Evolutionary conservation across 2,888 invertebrate species (phyloP).

Genomic region (Spisula subtruncata): DNA sequence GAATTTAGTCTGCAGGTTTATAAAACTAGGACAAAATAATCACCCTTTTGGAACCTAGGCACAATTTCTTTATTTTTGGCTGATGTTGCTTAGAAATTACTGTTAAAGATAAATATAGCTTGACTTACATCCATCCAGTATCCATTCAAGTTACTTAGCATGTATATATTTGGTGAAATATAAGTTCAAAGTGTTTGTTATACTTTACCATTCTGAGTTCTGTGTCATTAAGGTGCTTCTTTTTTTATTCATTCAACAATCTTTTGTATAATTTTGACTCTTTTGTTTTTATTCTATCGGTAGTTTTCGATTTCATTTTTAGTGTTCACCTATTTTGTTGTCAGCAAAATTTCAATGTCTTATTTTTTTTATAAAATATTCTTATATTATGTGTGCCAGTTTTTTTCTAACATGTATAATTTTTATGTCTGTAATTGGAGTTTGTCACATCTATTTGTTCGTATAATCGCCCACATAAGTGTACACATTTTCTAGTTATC

Average conservation of each 20-base stretch:
- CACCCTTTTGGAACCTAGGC: background rate
- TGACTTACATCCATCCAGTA: slow-evolving; percentile 16
- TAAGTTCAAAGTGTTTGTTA: slow-evolving; percentile 9
- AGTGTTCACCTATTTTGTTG: slow-evolving; percentile 48
- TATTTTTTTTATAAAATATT: slow-evolving; percentile 43
- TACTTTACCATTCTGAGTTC: slow-evolving; percentile 24
- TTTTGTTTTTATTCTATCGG: slow-evolving; percentile 28
- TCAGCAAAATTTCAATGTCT: slow-evolving; percentile 40
- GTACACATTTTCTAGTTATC: slow-evolving; percentile 27
- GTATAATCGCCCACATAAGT: slow-evolving; percentile 23
- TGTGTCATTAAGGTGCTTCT: slow-evolving; percentile 42
- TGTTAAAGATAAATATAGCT: background rate
- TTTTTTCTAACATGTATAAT: slow-evolving; percentile 28
- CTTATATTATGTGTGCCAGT: slow-evolving; percentile 46
- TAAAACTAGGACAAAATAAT: background rate
- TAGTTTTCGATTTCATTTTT: slow-evolving; percentile 43
- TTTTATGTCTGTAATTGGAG: slow-evolving; percentile 26
- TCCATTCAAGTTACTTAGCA: slow-evolving; percentile 33
- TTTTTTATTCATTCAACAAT: slow-evolving; percentile 34
- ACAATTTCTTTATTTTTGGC: background rate
- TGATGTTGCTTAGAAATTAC: background rate
- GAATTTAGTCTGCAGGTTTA: background rate
- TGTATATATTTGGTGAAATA: slow-evolving; percentile 47
- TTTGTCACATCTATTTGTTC: slow-evolving; percentile 3
- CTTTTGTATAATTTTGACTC: slow-evolving; percentile 41